Evolutionary conservation across 2,113 vertebrate genomes (phyloP), one percentile per base, ranked within the genome.

Genomic region (Mirounga angustirostris): DNA sequence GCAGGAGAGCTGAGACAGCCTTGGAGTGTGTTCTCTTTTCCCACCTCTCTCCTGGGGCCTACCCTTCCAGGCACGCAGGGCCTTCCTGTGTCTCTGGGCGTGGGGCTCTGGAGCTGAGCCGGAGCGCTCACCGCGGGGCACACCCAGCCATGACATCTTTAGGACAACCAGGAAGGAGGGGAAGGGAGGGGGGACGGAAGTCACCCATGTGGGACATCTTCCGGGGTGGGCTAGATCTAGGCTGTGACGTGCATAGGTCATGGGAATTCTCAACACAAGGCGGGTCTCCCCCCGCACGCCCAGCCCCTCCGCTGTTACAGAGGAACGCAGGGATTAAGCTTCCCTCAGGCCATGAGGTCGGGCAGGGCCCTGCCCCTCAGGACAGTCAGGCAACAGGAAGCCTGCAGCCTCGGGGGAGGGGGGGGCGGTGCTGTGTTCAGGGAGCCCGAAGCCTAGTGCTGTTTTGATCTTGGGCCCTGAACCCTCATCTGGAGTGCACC

Each of bases 211-310:
- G 13, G 61, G 89, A 33, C 81, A 18, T 26, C 78, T 65, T 30
- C 76, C 43, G 33, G 56, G 21, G 16, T 69, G 59, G 26, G 56
- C 50, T 46, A 50, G 30, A 21, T n/a, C 9, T 5, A 5, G 26
- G 73, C n/a, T 4, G 7, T 24, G n/a, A 74, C 1, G 0, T 11
- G 58, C 1, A 4, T 6, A 2, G 0, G 22, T 22, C n/a, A 21
- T 21, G 30, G 46, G 15, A 7, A 40, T n/a, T 43, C 61, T 63
- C 73, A 40, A 67, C 63, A 67, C 63, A 67, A 67, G 63, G 30
- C 30, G 14, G 63, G 63, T 33, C 14, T 15, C 63, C 28, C 59
- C 65, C 36, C 18, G 8, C 18, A 7, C 0, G 33, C 33, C 67
- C 67, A 69, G 67, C 33, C 67, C n/a, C 50, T 15, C 2, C 28